Evolutionary conservation across 2,113 vertebrate genomes (phyloP), one percentile per base, ranked within the genome.

Genomic region (Daboia siamensis): DNA sequence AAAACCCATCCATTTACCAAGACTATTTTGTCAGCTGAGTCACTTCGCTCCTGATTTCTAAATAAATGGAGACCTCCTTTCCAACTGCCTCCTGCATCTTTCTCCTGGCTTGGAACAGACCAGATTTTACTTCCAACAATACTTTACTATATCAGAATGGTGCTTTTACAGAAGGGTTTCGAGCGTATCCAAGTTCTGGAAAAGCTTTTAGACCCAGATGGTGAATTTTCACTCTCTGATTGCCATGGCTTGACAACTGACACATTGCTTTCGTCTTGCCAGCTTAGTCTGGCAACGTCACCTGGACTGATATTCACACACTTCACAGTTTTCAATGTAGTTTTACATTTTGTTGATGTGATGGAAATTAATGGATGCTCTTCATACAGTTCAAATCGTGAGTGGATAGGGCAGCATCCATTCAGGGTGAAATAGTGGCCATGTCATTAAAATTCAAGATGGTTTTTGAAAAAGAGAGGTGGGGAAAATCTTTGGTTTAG

Each of bases 261-360:
- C 61, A 94, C 44, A 91, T 21, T 85, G 88, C 33, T 17, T 55
- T 61, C 1, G n/a, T 59, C n/a, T 29, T 95, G 92, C 94, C 51
- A 93, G 2, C 90, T 95, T 96, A 96, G 88, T 90, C 95, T 96
- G 96, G 90, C 93, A 95, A 86, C 90, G 74, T 87, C 89, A 90
- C 90, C 90, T 91, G 86, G 86, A n/a, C n/a, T 9, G 1, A 6
- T 69, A 59, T 85, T 95, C 87, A 95, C 96, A 95, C 26, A 90
- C 17, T 48, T 94, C 87, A 92, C 8, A 69, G 92, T 84, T 91
- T 93, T 95, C 46, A 17, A 17, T 10, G 91, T 64, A 85, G 93
- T 94, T 94, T 74, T 80, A 86, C 24, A n/a, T 92, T 90, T 92
- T 80, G 69, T 93, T 94, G 94, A 92, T 90, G 91, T 90, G 91